Evolutionary conservation across 2,888 invertebrate species (phyloP), one percentile per base, ranked within the genome.

Genomic region (Pammene aurita): DNA sequence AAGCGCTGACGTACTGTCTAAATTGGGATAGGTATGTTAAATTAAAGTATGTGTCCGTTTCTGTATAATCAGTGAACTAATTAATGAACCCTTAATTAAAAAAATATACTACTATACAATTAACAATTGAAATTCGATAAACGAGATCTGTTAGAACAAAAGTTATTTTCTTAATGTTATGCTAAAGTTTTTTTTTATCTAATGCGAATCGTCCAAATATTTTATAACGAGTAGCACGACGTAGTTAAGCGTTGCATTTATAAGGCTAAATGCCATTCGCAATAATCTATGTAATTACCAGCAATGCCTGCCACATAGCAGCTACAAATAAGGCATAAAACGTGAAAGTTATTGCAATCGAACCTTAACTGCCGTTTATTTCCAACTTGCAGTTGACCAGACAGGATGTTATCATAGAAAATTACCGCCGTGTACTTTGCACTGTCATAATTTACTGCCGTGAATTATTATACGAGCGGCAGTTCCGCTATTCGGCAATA

Each of bases 401-500:
- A 65, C 60, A 60, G 58, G 63, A 68, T 68, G 63, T 68, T 68
- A 68, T 68, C 63, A 63, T 57, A 52, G 44, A 46, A 68, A 68
- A 68, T 68, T 68, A 58, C 52, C 46, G 58, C 42, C 57, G 63
- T 50, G 54, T 61, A 67, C 67, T 67, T 67, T 67, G 61, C 38
- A 67, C 61, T 35, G 44, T 58, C 63, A 46, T 68, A 64, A 68
- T 46, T 58, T 58, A 56, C 42, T 57, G 42, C 48, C 66, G 34
- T 62, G 48, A 41, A 50, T 48, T 50, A 66, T 67, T 62, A 52
- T 46, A 52, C 58, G 18, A 60, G 57, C 41, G 14, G 11, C 54
- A 46, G 66, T 63, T 66, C 46, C 54, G 64, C 82, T 82, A 80
- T 73, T 81, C 67, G 56, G 26, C 73, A 70, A 76, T 64, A 83